Percentiles rank a stretch among this genome's conserved stretches.
These are phyloP conservation scores for Sarcophaga subvicina DNA, from an alignment of 2,888 invertebrate genomes.

Conservation along the genomic window DNA sequence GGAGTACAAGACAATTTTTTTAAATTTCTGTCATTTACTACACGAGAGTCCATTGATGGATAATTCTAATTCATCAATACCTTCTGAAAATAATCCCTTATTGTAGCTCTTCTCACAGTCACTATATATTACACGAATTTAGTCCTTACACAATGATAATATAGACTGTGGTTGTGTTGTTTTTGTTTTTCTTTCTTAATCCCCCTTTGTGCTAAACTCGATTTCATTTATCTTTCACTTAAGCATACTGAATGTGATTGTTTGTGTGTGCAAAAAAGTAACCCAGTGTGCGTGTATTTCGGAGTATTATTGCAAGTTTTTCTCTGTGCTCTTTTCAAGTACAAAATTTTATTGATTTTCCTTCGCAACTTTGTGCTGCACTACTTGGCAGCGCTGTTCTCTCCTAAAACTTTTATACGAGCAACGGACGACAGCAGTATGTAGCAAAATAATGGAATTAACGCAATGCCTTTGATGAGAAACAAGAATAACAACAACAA, in stretches of 20 bases:
- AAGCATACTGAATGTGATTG: not conserved
- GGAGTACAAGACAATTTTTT: too few species aligned
- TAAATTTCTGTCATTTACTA: too few species aligned
- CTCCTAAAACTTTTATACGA: not conserved
- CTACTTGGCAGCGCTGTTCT: not conserved
- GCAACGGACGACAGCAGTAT: not conserved
- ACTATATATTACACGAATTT: not conserved
- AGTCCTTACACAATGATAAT: not conserved
- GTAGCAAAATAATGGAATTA: not conserved
- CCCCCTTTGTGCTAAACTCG: not conserved
- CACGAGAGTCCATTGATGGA: too few species aligned
- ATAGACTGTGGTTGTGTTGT: not conserved
- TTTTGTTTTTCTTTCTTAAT: not conserved
- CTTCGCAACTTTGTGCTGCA: not conserved
- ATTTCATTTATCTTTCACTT: not conserved
- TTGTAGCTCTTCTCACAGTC: not conserved
- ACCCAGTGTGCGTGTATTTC: not conserved
- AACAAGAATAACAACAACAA: not conserved
- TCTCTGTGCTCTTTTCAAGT: conserved; percentile 41
- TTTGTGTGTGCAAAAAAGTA: not conserved
- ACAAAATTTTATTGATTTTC: conserved; percentile 58
- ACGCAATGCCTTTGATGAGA: not conserved
- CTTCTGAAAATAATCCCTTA: too few species aligned
- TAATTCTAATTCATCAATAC: too few species aligned
- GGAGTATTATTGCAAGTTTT: too few species aligned